phyloP scores from a whole-genome alignment of 2,888 invertebrate genomes.

The Glaucopsyche alexis region DNA sequence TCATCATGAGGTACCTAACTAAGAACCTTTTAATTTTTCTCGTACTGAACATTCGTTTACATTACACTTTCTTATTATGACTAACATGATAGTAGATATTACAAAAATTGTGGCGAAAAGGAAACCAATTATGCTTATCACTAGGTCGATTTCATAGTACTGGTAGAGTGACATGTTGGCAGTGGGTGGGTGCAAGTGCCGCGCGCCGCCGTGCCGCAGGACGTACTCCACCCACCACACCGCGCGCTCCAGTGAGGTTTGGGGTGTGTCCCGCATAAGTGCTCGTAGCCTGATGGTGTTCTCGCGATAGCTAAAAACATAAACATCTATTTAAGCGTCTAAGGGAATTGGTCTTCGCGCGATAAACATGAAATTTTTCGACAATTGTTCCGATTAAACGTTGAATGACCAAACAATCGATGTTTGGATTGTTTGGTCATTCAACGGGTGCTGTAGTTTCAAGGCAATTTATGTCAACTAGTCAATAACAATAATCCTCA shows the following conservation, averaged over 20 bases:
- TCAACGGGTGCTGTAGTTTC: too few species aligned
- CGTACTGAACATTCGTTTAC: neutral
- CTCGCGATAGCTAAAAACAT: conserved; percentile 39
- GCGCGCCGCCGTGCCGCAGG: conserved; percentile 44
- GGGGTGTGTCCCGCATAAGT: conserved; percentile 42
- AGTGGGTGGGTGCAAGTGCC: conserved; percentile 32
- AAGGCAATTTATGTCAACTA: too few species aligned
- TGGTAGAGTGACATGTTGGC: conserved; percentile 17
- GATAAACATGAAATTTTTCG: too few species aligned
- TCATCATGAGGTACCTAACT: neutral
- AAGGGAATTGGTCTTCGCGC: too few species aligned
- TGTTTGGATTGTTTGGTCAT: too few species aligned
- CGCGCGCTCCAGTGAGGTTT: conserved; percentile 43
- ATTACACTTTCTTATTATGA: neutral
- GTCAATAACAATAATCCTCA: too few species aligned
- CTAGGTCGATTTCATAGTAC: conserved; percentile 47
- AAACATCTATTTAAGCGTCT: neutral
- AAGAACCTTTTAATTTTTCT: conserved; percentile 12
- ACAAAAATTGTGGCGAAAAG: neutral
- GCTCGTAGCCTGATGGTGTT: conserved; percentile 40
- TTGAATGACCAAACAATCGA: too few species aligned
- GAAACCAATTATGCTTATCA: conserved; percentile 30
- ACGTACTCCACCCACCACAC: conserved; percentile 48
- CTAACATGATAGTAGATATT: neutral
- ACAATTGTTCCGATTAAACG: too few species aligned